Evolutionary conservation across 1,140 invertebrate genomes (phyloP).

Genomic region (Drosophila punjabiensis): DNA sequence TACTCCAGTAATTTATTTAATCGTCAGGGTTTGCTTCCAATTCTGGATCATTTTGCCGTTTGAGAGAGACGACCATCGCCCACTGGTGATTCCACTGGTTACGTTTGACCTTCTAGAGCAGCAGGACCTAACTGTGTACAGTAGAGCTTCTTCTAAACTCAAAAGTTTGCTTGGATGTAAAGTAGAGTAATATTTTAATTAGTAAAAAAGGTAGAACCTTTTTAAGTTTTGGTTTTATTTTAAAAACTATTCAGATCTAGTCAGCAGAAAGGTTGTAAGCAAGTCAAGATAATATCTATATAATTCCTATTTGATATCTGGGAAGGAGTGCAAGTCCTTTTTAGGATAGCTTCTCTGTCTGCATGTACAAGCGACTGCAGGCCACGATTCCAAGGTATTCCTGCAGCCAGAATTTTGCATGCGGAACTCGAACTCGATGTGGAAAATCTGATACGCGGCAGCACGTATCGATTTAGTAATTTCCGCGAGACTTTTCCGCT

Average conservation of each 20-base stretch:
- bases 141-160: neutral
- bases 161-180: neutral
- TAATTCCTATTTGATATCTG: neutral
- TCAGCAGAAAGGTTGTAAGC: neutral
- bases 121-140: neutral
- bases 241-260: neutral
- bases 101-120: constrained; percentile 17
- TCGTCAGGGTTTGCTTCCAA: constrained; percentile 43
- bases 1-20: constrained; percentile 46
- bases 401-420: constrained; percentile 43
- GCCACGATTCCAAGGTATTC: constrained; percentile 27
- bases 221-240: neutral
- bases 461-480: constrained; percentile 73
- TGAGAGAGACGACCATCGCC: constrained; percentile 23
- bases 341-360: neutral
- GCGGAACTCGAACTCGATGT: constrained; percentile 4
- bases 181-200: neutral
- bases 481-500: constrained; percentile 61
- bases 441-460: constrained; percentile 56
- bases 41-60: constrained; percentile 39
- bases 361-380: constrained; percentile 21
- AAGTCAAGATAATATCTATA: neutral
- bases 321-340: neutral
- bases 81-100: constrained; percentile 26
- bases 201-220: neutral